Percentiles rank a stretch among this genome's conserved stretches.
Conservation (phyloP, 1,140 invertebrate species). For the Bombus pascuorum region DNA sequence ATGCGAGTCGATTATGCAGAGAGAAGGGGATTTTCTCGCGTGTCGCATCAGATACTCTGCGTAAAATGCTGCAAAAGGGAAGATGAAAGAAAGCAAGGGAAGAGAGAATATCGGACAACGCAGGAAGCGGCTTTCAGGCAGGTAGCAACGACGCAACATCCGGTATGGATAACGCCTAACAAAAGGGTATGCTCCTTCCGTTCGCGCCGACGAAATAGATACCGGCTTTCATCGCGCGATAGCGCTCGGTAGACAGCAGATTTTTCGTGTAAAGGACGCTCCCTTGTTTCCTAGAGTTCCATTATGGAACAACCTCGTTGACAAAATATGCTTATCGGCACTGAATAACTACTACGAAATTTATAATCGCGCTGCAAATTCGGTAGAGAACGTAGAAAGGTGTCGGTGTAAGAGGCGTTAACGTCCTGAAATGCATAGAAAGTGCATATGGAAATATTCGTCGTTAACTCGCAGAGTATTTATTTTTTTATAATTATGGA, state of each 20-base stretch:
- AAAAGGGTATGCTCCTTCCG: slow-evolving; percentile 66
- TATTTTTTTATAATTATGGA: not conserved
- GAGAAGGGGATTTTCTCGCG: slow-evolving; percentile 5
- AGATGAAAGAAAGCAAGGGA: slow-evolving; percentile 40
- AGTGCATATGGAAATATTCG: not conserved
- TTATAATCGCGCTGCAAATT: not conserved
- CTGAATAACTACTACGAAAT: not conserved
- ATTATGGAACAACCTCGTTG: not conserved
- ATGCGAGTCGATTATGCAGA: not conserved
- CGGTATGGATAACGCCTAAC: slow-evolving; percentile 73
- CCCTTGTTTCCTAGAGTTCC: not conserved
- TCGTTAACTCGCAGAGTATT: not conserved
- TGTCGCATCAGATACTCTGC: slow-evolving; percentile 1
- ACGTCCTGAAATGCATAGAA: not conserved
- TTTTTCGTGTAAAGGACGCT: not conserved
- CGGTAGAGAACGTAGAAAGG: not conserved
- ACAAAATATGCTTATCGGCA: not conserved
- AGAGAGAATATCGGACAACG: slow-evolving; percentile 45
- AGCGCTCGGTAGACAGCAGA: slow-evolving; percentile 1
- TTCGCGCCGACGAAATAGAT: slow-evolving; percentile 61
- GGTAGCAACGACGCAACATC: slow-evolving; percentile 68
- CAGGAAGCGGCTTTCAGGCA: slow-evolving; percentile 68
- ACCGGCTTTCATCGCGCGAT: slow-evolving; percentile 47
- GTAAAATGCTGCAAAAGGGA: slow-evolving; percentile 14
- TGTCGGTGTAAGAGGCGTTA: too few relatives aligned